Conservation (phyloP, 2,797 vertebrate genomes). For the Ptychadena robeensis region DNA sequence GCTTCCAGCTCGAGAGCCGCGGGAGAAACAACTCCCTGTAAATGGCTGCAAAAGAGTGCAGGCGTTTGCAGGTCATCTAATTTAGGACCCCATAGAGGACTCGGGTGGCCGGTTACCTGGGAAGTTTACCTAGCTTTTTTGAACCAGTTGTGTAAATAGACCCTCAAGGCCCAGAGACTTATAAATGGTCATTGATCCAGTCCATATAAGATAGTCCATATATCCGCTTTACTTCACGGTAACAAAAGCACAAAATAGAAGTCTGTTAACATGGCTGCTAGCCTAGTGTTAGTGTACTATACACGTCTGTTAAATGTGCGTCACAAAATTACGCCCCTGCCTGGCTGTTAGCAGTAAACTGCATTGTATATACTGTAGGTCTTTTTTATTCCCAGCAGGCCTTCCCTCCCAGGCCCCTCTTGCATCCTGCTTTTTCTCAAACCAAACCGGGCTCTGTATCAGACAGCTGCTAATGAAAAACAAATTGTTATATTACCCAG, state of each 20-base stretch:
- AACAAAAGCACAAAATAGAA: slow-evolving; percentile 21
- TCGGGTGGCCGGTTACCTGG: too few relatives aligned
- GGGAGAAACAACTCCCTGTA: too few relatives aligned
- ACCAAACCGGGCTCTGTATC: slow-evolving; percentile 66
- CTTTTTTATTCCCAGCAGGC: slow-evolving; percentile 68
- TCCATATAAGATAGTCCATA: too few relatives aligned
- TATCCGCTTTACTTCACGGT: slow-evolving; percentile 41
- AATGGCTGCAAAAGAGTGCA: too few relatives aligned
- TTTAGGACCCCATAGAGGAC: too few relatives aligned
- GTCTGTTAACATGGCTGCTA: slow-evolving; percentile 41
- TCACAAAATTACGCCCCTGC: slow-evolving; percentile 72
- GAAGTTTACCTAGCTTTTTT: too few relatives aligned
- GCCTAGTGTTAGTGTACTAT: slow-evolving; percentile 37
- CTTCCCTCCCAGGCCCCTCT: slow-evolving; percentile 38
- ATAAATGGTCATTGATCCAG: too few relatives aligned
- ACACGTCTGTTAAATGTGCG: slow-evolving; percentile 24
- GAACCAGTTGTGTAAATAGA: too few relatives aligned
- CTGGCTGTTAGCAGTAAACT: slow-evolving; percentile 69
- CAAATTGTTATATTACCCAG: slow-evolving; percentile 75
- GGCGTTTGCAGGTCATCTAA: too few relatives aligned
- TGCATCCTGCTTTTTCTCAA: slow-evolving; percentile 68
- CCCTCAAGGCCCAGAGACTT: too few relatives aligned
- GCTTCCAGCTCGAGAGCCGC: too few relatives aligned
- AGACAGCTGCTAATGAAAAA: slow-evolving; percentile 75
- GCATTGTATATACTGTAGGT: slow-evolving; percentile 70